Evolutionary conservation across 2,113 vertebrate genomes (phyloP).

Genomic region (Petrocephalus microphthalmus): DNA sequence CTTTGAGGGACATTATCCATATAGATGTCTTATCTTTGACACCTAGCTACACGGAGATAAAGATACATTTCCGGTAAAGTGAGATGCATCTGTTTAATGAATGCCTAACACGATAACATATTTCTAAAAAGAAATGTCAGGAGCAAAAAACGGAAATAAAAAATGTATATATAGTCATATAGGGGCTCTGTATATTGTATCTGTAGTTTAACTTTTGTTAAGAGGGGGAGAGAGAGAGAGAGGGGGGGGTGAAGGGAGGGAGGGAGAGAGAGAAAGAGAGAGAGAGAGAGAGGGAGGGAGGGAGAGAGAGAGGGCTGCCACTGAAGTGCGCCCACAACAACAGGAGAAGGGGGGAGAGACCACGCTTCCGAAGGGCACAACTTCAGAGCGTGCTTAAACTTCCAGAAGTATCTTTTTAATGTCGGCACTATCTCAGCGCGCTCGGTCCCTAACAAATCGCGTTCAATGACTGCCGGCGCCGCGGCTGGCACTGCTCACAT

Average conservation of each 20-base stretch:
- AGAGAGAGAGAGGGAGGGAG: not conserved
- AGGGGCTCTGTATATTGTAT: not conserved
- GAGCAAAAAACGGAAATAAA: not conserved
- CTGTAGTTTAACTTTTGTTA: not conserved
- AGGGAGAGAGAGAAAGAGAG: not conserved
- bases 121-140: not conserved
- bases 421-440: not conserved
- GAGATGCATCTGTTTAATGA: not conserved
- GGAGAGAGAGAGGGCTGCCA: not conserved
- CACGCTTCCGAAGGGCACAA: not conserved
- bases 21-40: not conserved
- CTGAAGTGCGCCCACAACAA: not conserved
- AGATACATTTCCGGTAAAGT: not conserved
- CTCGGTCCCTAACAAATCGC: not conserved
- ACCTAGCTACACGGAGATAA: not conserved
- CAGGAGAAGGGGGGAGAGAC: not conserved
- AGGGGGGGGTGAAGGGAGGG: too few relatives aligned
- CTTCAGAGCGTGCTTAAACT: not conserved
- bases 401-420: not conserved
- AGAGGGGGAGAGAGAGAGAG: not conserved
- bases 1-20: not conserved
- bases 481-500: not conserved
- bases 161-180: too few relatives aligned
- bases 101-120: not conserved
- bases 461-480: conserved; percentile 17